Base-by-base conservation (phyloP, 1,140 invertebrate species). In the Platorchestia sp. region DNA sequence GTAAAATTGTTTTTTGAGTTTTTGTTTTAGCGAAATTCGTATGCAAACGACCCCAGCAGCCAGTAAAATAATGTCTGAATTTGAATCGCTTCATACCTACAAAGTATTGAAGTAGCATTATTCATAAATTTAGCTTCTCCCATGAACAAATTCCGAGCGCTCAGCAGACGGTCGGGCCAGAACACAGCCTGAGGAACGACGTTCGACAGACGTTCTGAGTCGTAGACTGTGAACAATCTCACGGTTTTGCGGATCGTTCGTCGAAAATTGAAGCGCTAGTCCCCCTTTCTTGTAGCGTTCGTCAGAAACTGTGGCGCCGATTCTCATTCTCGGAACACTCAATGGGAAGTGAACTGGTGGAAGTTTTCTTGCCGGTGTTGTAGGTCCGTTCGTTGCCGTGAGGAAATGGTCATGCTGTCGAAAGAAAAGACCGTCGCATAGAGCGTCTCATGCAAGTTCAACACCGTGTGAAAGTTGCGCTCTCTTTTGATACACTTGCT, bases 401-500 rank as follows among this genome's bases (percentile, higher is more conserved):
- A 43, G 87, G 19, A 42, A 90, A 90, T 90, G 87, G 41, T 44
- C 87, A 90, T 14, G 44, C 27, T 75, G 59, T 43, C 87, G 42
- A 27, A 90, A 90, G 87, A 90, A 90, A 43, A 6, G 87, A 41
- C 41, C 87, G 59, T 75, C 59, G 3, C 59, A 75, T 75, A 75
- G 59, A 75, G 27, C 59, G 59, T 36, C 59, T 75, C 59, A n/a
- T 75, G 10, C 1, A 75, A 75, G 59, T 75, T 75, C 59, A 75
- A 36, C 44, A 22, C 87, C 87, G 87, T 44, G 44, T 90, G 87
- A 42, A 90, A 90, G 19, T 90, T 90, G 87, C 87, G 87, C 87
- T 90, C 87, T 90, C 87, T 90, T 90, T 90, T 27, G 87, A 90
- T 44, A 43, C 27, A 41, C 87, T 90, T 75, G 87, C 87, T 90